Percentiles rank a stretch among this genome's conserved stretches.
These are phyloP conservation scores for Hemicrepidius hirtus DNA, from an alignment of 2,888 invertebrate genomes.

Conservation along the genomic window DNA sequence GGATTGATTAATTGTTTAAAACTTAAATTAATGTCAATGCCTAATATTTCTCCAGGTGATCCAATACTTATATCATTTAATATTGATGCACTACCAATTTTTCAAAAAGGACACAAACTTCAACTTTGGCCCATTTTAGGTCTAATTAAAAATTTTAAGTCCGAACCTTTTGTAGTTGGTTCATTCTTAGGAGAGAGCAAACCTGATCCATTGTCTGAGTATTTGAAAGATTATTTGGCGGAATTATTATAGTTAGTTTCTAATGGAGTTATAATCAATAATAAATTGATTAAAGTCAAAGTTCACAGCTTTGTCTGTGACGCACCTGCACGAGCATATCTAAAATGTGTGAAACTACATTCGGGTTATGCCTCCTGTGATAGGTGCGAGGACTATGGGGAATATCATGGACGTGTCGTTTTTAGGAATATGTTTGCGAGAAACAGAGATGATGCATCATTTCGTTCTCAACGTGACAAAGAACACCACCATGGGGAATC, in stretches of 20 bases:
- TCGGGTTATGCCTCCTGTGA: slow-evolving; percentile 25
- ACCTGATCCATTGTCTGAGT: slow-evolving; percentile 7
- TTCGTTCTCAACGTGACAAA: neutral
- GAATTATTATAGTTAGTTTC: neutral
- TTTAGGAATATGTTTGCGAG: neutral
- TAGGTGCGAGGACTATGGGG: slow-evolving; percentile 16
- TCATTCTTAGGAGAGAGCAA: slow-evolving; percentile 4
- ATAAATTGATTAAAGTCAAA: neutral
- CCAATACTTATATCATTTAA: neutral
- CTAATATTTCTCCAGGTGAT: neutral
- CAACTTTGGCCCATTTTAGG: slow-evolving; percentile 10
- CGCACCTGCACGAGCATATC: slow-evolving; percentile 15
- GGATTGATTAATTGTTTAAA: neutral
- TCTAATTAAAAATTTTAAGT: neutral
- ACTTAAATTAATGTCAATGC: neutral
- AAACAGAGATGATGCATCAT: neutral
- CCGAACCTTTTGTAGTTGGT: slow-evolving; percentile 9
- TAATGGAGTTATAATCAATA: neutral
- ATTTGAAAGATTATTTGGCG: neutral
- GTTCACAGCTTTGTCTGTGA: no score
- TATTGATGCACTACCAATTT: neutral
- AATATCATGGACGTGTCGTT: slow-evolving; percentile 15
- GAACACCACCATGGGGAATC: neutral
- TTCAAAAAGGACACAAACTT: slow-evolving; percentile 8
- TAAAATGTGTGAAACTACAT: slow-evolving; percentile 23